A percentile compares a stretch with the other conserved stretches of the same genome.
Evolutionary conservation across 2,113 vertebrate genomes (phyloP).

Genomic region (Pollimyrus isidori): DNA sequence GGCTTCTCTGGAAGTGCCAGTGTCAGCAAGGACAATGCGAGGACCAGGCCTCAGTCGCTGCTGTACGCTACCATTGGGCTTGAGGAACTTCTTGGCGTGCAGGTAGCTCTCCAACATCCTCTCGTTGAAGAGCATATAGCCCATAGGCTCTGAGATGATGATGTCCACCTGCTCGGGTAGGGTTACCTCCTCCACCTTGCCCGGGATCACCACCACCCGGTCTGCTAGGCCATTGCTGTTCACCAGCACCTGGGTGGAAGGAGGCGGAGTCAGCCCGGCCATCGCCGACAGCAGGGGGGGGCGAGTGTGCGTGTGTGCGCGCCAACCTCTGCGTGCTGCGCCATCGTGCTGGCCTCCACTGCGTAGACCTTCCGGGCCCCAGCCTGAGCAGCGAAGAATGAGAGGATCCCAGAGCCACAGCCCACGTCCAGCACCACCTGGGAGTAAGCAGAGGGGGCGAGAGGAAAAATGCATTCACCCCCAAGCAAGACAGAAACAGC

Average conservation of each 20-base stretch:
- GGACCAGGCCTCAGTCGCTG: conserved; percentile 15
- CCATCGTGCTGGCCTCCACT: conserved; percentile 94
- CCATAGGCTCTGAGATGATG: conserved; percentile 96
- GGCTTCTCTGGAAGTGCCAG: not conserved
- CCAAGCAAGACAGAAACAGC: not conserved
- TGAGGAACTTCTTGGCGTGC: conserved; percentile 93
- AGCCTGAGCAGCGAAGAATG: conserved; percentile 90
- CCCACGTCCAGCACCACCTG: conserved; percentile 91
- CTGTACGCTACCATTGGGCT: conserved; percentile 72
- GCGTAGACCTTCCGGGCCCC: conserved; percentile 91
- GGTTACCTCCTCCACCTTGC: conserved; percentile 89
- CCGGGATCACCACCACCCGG: conserved; percentile 83
- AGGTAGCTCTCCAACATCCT: conserved; percentile 95
- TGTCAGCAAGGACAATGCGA: not conserved
- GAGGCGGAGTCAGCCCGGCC: not conserved
- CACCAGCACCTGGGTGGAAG: conserved; percentile 71
- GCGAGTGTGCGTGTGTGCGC: not conserved
- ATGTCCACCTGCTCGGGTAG: conserved; percentile 91
- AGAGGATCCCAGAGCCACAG: conserved; percentile 90
- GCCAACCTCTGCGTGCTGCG: conserved; percentile 96
- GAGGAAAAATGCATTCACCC: too few species aligned
- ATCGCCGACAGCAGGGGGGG: not conserved
- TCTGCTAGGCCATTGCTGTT: conserved; percentile 87
- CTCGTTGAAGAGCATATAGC: conserved; percentile 96
- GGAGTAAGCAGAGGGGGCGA: not conserved